Evolutionary conservation across 2,113 vertebrate genomes (phyloP).

Genomic region (Apteryx mantelli): DNA sequence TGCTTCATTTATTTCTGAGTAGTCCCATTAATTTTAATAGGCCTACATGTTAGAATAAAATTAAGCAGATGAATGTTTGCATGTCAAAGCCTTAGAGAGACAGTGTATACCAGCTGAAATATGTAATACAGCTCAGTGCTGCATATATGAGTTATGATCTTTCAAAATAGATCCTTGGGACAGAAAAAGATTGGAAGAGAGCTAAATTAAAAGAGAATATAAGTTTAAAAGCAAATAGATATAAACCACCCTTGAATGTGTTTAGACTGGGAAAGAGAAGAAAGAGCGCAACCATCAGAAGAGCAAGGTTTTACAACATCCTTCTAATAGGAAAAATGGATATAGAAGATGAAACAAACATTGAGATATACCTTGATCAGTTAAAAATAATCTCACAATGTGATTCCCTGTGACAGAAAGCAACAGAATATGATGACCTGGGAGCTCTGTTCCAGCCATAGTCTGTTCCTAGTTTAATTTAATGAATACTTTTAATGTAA

Average conservation of each 20-base stretch:
- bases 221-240: neutral
- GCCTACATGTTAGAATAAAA: neutral
- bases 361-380: neutral
- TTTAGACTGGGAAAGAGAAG: neutral
- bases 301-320: neutral
- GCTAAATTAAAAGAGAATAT: neutral
- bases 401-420: neutral
- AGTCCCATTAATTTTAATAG: neutral
- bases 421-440: neutral
- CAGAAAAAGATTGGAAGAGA: neutral
- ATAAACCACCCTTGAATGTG: neutral
- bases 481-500: neutral
- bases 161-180: neutral
- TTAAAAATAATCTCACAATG: neutral
- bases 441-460: neutral
- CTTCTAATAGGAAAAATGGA: neutral
- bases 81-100: neutral
- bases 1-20: neutral
- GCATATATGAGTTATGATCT: neutral
- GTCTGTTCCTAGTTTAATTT: neutral
- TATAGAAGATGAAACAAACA: neutral
- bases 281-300: neutral
- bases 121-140: neutral
- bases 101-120: neutral
- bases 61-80: neutral